phyloP scores from a whole-genome alignment of 2,888 invertebrate species.

The Diabrotica balteata region DNA sequence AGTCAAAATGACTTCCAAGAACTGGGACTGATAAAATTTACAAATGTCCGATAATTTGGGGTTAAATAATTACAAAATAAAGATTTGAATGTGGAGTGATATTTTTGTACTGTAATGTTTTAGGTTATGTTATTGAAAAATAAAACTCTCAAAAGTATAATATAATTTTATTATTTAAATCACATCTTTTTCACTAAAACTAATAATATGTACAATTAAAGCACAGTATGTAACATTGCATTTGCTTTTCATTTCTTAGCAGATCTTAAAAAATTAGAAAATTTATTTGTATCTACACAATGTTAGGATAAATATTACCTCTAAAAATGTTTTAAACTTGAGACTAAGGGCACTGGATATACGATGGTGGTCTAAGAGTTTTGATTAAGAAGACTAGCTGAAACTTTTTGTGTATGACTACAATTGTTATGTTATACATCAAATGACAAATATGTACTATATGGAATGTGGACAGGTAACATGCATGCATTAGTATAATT shows the following conservation, averaged over 20 bases:
- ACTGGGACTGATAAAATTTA: too few species aligned
- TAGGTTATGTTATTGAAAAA: slow-evolving; percentile 39
- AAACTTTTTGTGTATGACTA: too few species aligned
- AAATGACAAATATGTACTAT: too few species aligned
- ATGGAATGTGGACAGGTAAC: too few species aligned
- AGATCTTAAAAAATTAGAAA: slow-evolving; percentile 25
- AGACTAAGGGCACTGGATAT: neutral
- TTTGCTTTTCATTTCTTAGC: slow-evolving; percentile 14
- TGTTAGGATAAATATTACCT: slow-evolving; percentile 9
- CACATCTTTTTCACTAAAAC: slow-evolving; percentile 46
- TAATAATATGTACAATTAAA: slow-evolving; percentile 42
- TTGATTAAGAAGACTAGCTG: too few species aligned
- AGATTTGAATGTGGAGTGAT: too few species aligned
- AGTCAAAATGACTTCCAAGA: too few species aligned
- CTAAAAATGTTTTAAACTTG: slow-evolving; percentile 1
- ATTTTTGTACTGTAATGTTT: neutral
- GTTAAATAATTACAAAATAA: too few species aligned
- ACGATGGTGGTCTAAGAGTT: too few species aligned
- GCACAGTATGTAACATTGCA: slow-evolving; percentile 23
- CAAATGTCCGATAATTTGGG: too few species aligned
- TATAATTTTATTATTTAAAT: slow-evolving; percentile 47
- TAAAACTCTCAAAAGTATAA: slow-evolving; percentile 29
- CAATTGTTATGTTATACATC: too few species aligned
- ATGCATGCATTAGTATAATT: too few species aligned
- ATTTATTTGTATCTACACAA: slow-evolving; percentile 6